Evolutionary conservation across 2,113 vertebrate species (phyloP).

Genomic region (Polypterus bichir): DNA sequence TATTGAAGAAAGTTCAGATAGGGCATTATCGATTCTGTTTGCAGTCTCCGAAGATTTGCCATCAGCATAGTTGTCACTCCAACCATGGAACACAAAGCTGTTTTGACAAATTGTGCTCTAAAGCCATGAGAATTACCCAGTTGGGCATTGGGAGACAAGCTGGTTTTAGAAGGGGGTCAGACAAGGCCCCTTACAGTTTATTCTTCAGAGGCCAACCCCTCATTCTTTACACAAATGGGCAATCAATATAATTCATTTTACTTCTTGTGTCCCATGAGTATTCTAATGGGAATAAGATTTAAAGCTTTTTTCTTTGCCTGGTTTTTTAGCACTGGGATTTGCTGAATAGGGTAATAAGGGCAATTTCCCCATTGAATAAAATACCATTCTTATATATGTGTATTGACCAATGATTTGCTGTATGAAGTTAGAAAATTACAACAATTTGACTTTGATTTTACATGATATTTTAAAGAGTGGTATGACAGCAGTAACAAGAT

Average conservation of each 20-base stretch:
- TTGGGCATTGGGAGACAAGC: neutral
- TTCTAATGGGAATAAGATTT: neutral
- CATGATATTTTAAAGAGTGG: too few relatives aligned
- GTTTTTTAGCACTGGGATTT: too few relatives aligned
- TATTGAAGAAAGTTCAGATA: conserved; percentile 15
- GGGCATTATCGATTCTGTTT: neutral
- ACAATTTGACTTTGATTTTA: too few relatives aligned
- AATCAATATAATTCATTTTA: neutral
- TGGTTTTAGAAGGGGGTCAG: too few relatives aligned
- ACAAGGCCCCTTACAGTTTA: neutral
- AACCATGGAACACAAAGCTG: neutral
- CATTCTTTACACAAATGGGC: neutral
- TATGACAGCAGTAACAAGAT: too few relatives aligned
- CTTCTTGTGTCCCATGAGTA: neutral
- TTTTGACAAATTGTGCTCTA: neutral
- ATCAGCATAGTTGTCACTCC: neutral
- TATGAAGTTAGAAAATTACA: too few relatives aligned
- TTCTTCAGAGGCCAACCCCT: neutral
- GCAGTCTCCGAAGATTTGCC: neutral
- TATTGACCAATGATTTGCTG: too few relatives aligned
- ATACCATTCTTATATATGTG: too few relatives aligned
- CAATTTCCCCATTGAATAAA: too few relatives aligned
- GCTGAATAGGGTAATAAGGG: too few relatives aligned
- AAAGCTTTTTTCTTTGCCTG: too few relatives aligned
- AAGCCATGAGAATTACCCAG: neutral